These are phyloP conservation scores for Drosophila cardini DNA, from an alignment of 1,140 invertebrate species.

Conservation along the genomic window DNA sequence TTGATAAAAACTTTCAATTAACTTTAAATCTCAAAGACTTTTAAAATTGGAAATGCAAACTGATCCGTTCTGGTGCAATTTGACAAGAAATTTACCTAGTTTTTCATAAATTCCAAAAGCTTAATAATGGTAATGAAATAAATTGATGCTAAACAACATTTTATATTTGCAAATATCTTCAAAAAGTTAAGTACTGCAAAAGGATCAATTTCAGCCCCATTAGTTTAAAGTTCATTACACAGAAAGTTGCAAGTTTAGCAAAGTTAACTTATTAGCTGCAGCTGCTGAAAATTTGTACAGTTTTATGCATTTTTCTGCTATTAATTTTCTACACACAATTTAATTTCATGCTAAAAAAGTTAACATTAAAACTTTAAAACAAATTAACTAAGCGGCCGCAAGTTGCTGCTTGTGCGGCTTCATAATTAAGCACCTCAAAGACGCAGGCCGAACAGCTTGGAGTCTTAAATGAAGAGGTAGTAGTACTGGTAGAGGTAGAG, in stretches of 20 bases:
- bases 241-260: slow-evolving; percentile 2
- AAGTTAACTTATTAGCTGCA: neutral
- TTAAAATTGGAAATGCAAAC: neutral
- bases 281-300: slow-evolving; percentile 7
- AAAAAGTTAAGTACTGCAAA: neutral
- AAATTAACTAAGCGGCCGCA: slow-evolving; percentile 49
- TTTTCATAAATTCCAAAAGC: neutral
- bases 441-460: neutral
- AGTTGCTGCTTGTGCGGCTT: slow-evolving; percentile 38
- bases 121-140: no score
- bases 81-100: neutral
- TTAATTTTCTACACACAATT: slow-evolving; percentile 32
- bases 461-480: no score
- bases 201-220: neutral
- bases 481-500: slow-evolving; percentile 10
- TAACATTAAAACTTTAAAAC: slow-evolving; percentile 50
- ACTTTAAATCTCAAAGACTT: neutral
- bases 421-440: slow-evolving; percentile 54
- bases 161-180: no score
- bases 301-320: slow-evolving; percentile 25
- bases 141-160: no score
- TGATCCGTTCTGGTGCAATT: neutral
- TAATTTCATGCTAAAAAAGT: slow-evolving; percentile 39
- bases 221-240: neutral
- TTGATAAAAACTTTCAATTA: neutral